Evolutionary conservation across 2,113 vertebrate species (phyloP).

Genomic region (Elephas maximus): DNA sequence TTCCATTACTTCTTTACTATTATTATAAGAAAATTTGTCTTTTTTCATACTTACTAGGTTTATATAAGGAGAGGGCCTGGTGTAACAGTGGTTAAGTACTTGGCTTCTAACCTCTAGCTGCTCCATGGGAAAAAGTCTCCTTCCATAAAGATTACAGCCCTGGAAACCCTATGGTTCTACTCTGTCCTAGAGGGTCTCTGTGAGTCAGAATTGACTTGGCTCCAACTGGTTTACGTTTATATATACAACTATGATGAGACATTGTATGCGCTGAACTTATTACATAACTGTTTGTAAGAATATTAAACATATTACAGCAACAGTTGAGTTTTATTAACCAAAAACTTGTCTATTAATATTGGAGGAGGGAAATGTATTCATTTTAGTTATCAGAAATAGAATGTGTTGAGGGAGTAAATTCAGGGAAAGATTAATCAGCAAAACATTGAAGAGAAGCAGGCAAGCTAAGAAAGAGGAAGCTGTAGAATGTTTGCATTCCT

Average conservation of each 20-base stretch:
- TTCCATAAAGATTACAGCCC: not conserved
- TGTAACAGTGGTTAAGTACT: not conserved
- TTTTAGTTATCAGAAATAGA: not conserved
- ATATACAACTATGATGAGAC: not conserved
- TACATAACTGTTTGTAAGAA: not conserved
- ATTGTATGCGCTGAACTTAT: too few relatives aligned
- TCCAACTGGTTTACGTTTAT: not conserved
- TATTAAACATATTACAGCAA: not conserved
- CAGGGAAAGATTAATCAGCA: not conserved
- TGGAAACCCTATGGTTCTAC: not conserved
- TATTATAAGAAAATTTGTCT: not conserved
- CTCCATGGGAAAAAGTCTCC: not conserved
- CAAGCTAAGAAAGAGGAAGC: not conserved
- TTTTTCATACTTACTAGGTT: not conserved
- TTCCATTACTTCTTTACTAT: not conserved
- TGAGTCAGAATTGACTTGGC: not conserved
- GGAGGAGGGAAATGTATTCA: not conserved
- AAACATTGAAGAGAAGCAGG: not conserved
- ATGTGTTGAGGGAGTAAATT: not conserved
- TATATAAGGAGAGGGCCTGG: not conserved
- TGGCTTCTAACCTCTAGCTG: not conserved
- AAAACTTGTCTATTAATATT: not conserved
- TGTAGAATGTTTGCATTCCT: not conserved
- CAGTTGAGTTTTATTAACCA: not conserved
- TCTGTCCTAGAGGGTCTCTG: not conserved